Evolutionary conservation across 2,797 vertebrate species (phyloP).

Genomic region (Malacoraja senta): DNA sequence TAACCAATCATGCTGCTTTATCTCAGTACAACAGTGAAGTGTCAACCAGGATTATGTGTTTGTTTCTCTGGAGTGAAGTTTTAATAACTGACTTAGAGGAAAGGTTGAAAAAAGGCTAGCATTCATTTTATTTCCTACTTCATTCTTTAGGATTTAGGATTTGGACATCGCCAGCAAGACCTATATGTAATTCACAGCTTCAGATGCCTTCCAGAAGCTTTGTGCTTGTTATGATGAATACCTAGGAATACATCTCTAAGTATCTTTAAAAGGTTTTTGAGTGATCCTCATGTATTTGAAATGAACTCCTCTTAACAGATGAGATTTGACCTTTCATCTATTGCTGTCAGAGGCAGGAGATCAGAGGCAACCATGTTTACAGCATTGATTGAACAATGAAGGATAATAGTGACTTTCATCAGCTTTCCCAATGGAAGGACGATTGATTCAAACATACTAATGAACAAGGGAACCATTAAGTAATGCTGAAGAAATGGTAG

Average conservation of each 20-base stretch:
- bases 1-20: not conserved
- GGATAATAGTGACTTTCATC: constrained; percentile 20
- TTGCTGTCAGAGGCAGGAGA: not conserved
- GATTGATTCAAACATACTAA: not conserved
- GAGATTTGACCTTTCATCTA: constrained; percentile 25
- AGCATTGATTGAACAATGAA: constrained; percentile 29
- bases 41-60: not conserved
- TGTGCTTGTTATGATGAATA: not conserved
- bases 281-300: not conserved
- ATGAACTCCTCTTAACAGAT: constrained; percentile 9
- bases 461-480: not conserved
- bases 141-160: not conserved
- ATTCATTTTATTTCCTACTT: not conserved
- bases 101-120: not conserved
- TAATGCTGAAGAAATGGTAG: not conserved
- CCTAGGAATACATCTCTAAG: not conserved
- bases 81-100: not conserved
- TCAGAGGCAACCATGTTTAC: not conserved
- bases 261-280: not conserved
- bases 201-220: not conserved
- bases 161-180: not conserved
- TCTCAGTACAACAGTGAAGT: not conserved
- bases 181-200: not conserved
- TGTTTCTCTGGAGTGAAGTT: not conserved
- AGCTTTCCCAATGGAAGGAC: not conserved